phyloP scores from a whole-genome alignment of 2,888 invertebrate genomes.

The Dolichopus griseipennis region DNA sequence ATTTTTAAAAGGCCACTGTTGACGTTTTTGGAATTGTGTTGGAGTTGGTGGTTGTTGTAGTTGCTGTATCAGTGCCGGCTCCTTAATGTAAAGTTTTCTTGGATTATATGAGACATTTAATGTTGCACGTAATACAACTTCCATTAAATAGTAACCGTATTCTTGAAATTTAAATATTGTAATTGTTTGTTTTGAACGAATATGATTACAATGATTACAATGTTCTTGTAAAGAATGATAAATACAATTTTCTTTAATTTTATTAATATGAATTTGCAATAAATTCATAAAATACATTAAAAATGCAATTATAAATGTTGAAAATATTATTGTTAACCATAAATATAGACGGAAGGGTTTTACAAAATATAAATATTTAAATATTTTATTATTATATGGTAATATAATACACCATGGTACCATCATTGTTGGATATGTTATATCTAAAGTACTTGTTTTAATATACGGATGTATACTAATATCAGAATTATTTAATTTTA shows the following conservation, averaged over 20 bases:
- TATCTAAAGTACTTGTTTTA: neutral
- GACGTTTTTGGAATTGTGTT: no score
- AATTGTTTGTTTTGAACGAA: neutral
- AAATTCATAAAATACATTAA: neutral
- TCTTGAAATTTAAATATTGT: neutral
- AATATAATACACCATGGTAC: constrained; percentile 7
- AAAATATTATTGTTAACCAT: neutral
- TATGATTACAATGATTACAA: no score
- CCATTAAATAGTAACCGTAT: neutral
- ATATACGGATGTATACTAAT: constrained; percentile 9
- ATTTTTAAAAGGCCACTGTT: no score
- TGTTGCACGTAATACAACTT: neutral
- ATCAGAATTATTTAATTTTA: constrained; percentile 4
- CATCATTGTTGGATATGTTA: neutral
- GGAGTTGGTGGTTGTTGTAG: no score
- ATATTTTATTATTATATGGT: neutral
- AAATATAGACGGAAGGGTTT: neutral
- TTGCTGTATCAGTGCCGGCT: no score
- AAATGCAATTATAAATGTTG: neutral
- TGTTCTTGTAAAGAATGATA: neutral
- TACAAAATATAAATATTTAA: constrained; percentile 7
- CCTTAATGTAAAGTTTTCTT: neutral
- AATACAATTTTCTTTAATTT: neutral
- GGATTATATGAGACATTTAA: neutral
- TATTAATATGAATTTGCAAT: neutral